phyloP scores from a whole-genome alignment of 2,113 vertebrate species.

The rabbit (Oryctolagus cuniculus) region mOryCun1.1 NC_091448.1:52944501-52945000 shows the following conservation, averaged over 20 bases:
- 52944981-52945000: no score
- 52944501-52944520: slow-evolving; percentile 96
- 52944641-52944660: not conserved
- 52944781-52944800: no score
- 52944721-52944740: not conserved
- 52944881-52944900: fast-evolving
- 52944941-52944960: not conserved
- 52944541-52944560: slow-evolving; percentile 88
- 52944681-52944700: not conserved
- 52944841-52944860: not conserved
- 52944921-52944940: not conserved
- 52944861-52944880: not conserved
- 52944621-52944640: fast-evolving
- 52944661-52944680: not conserved
- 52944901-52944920: not conserved
- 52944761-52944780: no score
- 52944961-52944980: not conserved
- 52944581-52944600: not conserved
- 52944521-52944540: slow-evolving; percentile 95
- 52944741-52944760: no score
- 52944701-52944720: not conserved
- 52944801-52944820: no score
- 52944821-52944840: no score
- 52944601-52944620: not conserved
- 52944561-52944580: fast-evolving